Evolutionary conservation across 2,797 vertebrate genomes (phyloP).

Genomic region (Acipenser transmontanus): DNA sequence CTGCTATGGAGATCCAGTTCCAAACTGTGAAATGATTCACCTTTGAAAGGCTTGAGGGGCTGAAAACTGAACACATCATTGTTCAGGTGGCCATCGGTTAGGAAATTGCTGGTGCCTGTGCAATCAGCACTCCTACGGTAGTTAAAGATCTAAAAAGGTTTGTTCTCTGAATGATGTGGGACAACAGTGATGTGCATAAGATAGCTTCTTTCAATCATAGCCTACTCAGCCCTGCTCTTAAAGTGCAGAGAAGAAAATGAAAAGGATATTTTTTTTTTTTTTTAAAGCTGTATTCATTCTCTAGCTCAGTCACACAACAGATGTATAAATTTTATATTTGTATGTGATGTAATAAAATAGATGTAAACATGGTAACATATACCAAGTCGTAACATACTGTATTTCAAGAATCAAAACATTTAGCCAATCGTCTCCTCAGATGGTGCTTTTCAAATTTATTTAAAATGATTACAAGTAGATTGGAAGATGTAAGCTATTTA

Average conservation of each 20-base stretch:
- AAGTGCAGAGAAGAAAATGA: conserved; percentile 13
- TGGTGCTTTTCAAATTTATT: too few relatives aligned
- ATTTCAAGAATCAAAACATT: too few relatives aligned
- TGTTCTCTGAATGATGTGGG: conserved; percentile 96
- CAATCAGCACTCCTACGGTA: conserved; percentile 98
- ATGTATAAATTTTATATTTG: conserved; percentile 30
- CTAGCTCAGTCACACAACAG: conserved; percentile 26
- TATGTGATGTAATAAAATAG: conserved; percentile 17
- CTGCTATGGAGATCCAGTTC: conserved; percentile 99
- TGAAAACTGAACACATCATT: conserved; percentile 99
- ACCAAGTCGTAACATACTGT: too few relatives aligned
- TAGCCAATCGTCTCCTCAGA: too few relatives aligned
- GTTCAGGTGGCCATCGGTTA: conserved; percentile 99
- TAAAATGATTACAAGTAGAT: too few relatives aligned
- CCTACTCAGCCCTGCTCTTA: conserved; percentile 53
- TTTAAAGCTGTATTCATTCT: too few relatives aligned
- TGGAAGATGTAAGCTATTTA: too few relatives aligned
- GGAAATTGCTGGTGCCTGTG: conserved; percentile 99
- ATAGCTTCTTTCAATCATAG: conserved; percentile 82
- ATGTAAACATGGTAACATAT: too few relatives aligned
- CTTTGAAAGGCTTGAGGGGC: conserved; percentile 98
- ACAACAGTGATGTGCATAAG: conserved; percentile 94
- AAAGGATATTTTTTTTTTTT: conserved; percentile 53
- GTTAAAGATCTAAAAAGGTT: conserved; percentile 99
- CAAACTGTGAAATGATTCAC: conserved; percentile 99